Base-by-base conservation (phyloP, 64 coral and sea anemone species). In the Orbicella faveolata region DNA sequence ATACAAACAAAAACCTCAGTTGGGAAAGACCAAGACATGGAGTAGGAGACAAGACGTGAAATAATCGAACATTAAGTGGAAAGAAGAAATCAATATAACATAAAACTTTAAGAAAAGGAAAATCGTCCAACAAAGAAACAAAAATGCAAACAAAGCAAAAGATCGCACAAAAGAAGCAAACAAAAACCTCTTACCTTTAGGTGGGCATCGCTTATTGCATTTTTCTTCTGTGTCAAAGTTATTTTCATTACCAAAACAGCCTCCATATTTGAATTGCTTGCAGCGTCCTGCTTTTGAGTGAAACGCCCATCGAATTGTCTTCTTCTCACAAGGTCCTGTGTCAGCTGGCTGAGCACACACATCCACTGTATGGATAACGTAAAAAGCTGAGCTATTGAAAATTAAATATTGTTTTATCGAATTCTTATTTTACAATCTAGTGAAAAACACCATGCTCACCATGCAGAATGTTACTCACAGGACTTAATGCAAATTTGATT, bases 191-290 rank as follows among this genome's bases (percentile, higher is more conserved):
- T 54, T 78, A 92, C 92, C 87, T 75, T 81, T 89, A 19, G 34
- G 80, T n/a, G 37, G 63, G 48, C 96, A 98, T 84, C 85, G 90
- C 51, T 62, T 67, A 6, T 52, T 57, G 69, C 96, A 98, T 5
- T 78, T 81, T 35, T 90, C 26, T 34, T 90, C 81, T 9, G 87
- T 78, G 10, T 73, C 34, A 82, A 98, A 98, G 44, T 94, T 98
- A 54, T 98, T 98, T 69, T 92, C 90, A 26, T 94, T 98, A 9
- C 96, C 96, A 92, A 90, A 93, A 70, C 93, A 94, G 44, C 96
- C 96, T 21, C 96, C 93, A 63, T 93, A 98, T 34, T 76, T 84
- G 26, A 98, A 98, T 37, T 65, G 59, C 30, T 63, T 77, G 78
- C 96, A 98, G 39, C 34, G 69, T 19, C 83, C 90, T 19, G 90